These are phyloP conservation scores for Athrips mouffetella DNA, from an alignment of 2,888 invertebrate genomes.

Conservation along the genomic window DNA sequence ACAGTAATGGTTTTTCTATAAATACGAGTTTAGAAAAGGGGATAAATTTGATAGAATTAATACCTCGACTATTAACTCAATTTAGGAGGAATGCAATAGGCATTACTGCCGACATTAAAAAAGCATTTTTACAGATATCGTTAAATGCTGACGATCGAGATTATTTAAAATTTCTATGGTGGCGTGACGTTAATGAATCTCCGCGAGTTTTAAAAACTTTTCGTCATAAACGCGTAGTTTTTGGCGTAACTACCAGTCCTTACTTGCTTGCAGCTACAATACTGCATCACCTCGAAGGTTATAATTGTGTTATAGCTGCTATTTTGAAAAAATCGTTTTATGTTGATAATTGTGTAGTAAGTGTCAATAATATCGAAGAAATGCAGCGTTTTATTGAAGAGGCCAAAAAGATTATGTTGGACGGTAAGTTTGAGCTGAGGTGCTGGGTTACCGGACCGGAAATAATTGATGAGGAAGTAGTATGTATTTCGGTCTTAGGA, in stretches of 20 bases:
- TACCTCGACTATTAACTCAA: background rate
- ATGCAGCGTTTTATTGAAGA: slow-evolving; percentile 17
- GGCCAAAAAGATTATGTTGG: slow-evolving; percentile 16
- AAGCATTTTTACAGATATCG: slow-evolving; percentile 18
- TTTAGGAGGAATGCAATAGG: slow-evolving; percentile 15
- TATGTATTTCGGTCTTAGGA: background rate
- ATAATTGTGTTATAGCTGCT: background rate
- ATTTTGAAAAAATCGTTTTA: slow-evolving; percentile 18
- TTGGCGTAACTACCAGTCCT: background rate
- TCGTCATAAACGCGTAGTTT: background rate
- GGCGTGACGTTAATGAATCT: background rate
- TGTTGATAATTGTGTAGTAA: slow-evolving; percentile 22
- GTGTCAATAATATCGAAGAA: slow-evolving; percentile 15
- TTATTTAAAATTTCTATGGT: slow-evolving; percentile 18
- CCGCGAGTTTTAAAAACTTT: background rate
- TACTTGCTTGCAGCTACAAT: background rate
- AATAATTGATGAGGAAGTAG: background rate
- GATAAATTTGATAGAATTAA: background rate
- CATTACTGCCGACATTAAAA: slow-evolving; percentile 9
- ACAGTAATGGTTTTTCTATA: background rate
- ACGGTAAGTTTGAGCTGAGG: slow-evolving; percentile 20
- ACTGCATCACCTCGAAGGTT: background rate
- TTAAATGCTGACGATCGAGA: slow-evolving; percentile 12
- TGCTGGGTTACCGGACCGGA: slow-evolving; percentile 16
- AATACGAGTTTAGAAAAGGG: slow-evolving; percentile 1